Base-by-base conservation (phyloP, 2,797 vertebrate species). In the Gadopsis marmoratus region DNA sequence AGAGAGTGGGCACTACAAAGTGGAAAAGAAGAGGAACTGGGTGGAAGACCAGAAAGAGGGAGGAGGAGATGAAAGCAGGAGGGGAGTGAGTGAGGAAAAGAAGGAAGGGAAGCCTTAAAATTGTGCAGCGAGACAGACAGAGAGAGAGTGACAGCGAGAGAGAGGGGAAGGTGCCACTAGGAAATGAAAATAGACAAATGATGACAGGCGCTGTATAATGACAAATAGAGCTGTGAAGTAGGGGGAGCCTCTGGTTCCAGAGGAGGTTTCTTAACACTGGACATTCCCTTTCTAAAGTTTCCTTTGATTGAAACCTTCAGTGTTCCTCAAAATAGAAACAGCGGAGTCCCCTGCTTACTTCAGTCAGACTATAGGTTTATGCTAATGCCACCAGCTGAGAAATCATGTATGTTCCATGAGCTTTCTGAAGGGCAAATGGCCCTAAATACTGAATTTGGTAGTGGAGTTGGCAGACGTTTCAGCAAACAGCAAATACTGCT, bases 21-120 rank as follows among this genome's bases (percentile, higher is more conserved):
- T 14, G 53, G 48, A 26, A 56, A 43, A 31, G 35, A 31, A 50
- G 41, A 58, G 45, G 37, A 55, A 63, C 55, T 45, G 39, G n/a
- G 41, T 23, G 33, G 31, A 78, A 48, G 55, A 79, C 19, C 21
- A 76, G 48, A 51, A 33, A 58, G 16, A 23, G 54, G 71, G 39
- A 60, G 21, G 48, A n/a, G 45, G 26, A 39, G 67, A 65, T 56
- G 23, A 31, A 37, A 21, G 67, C 33, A 58, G n/a, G 8, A 60
- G 16, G 43, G 12, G 62, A 29, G 16, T 12, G 33, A 61, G 66
- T 43, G 29, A 70, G 10, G 19, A 37, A 23, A n/a, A 6, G 5
- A 68, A 29, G 19, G 48, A 56, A 64, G 41, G 39, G 31, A 35
- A 37, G 21, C 23, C 7, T 14, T 56, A 13, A 41, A 58, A 79